These are phyloP conservation scores for Cyprinodon diabolis DNA, from an alignment of 2,797 vertebrate genomes.

Conservation along the genomic window DNA sequence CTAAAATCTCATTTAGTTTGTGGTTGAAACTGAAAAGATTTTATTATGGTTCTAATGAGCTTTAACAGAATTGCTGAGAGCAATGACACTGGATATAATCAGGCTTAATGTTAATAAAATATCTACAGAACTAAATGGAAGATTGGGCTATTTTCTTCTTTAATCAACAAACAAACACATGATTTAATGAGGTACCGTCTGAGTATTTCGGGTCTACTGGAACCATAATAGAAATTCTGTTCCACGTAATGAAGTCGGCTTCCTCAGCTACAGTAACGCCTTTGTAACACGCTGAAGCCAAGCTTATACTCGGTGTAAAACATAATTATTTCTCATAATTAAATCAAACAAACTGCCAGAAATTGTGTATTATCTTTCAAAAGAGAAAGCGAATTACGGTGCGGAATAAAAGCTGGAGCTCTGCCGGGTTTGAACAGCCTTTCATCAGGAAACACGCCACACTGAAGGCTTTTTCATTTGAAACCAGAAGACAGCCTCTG, in stretches of 20 bases:
- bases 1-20: neutral
- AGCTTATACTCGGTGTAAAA: slow-evolving; percentile 12
- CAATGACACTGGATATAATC: no score
- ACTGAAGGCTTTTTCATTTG: slow-evolving; percentile 61
- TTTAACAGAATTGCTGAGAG: no score
- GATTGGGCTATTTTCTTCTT: no score
- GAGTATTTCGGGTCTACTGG: neutral
- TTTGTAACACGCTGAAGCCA: neutral
- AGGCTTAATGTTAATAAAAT: no score
- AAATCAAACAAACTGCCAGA: slow-evolving; percentile 42
- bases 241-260: neutral
- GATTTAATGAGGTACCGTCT: neutral
- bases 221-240: neutral
- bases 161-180: neutral
- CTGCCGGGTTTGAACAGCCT: slow-evolving; percentile 31
- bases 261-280: neutral
- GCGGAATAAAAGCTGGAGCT: slow-evolving; percentile 32
- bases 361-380: slow-evolving; percentile 40
- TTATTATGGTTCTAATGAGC: no score
- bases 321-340: slow-evolving; percentile 41
- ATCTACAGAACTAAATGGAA: no score
- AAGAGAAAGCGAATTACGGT: slow-evolving; percentile 28
- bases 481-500: slow-evolving; percentile 16
- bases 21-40: no score
- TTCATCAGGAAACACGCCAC: slow-evolving; percentile 47